phyloP scores from a whole-genome alignment of 2,113 vertebrate genomes.

The Oncorhynchus mykiss region DNA sequence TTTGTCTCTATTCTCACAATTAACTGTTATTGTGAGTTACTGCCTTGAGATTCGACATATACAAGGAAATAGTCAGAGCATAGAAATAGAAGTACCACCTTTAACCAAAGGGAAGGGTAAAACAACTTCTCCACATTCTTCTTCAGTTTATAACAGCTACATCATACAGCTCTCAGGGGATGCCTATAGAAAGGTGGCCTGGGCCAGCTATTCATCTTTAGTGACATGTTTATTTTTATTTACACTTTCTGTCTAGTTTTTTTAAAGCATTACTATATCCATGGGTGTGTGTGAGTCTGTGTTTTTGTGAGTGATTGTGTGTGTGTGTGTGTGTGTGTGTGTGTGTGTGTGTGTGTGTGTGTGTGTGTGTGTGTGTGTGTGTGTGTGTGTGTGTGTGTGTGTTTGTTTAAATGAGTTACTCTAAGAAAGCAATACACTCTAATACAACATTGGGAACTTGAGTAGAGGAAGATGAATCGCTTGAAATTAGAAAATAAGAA shows the following conservation, averaged over 20 bases:
- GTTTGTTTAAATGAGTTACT: background rate
- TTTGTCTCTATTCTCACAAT: no score
- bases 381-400: no score
- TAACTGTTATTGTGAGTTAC: no score
- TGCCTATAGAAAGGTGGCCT: constrained; percentile 49
- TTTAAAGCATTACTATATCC: constrained; percentile 16
- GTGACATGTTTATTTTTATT: constrained; percentile 68
- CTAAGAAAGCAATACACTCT: no score
- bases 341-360: no score
- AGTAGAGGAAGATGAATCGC: no score
- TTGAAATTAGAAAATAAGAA: background rate
- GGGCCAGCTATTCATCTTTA: constrained; percentile 62
- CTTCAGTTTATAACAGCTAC: constrained; percentile 51
- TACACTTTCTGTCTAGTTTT: constrained; percentile 39
- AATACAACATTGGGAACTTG: no score
- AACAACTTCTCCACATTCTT: constrained; percentile 34
- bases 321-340: background rate
- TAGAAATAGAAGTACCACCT: constrained; percentile 45
- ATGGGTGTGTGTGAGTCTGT: background rate
- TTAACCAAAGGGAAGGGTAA: constrained; percentile 55
- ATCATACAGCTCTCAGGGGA: constrained; percentile 62
- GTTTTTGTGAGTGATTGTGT: background rate
- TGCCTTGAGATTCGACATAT: background rate
- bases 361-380: background rate
- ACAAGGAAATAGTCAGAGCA: background rate